Conservation (phyloP, 1,140 invertebrate species). For the Drosophila erecta region DNA sequence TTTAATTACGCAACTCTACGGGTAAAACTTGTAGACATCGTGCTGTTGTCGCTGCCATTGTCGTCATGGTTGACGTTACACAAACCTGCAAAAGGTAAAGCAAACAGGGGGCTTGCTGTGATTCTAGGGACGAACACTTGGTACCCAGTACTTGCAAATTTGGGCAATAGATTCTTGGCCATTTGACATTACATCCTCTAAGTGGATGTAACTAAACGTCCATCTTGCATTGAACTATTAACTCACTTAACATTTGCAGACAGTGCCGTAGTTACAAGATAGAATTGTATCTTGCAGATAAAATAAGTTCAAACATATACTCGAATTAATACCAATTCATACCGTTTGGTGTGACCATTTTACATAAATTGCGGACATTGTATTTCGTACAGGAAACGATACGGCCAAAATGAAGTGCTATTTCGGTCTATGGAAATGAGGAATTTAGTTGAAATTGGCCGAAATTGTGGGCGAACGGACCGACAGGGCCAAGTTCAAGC, state of each 20-base stretch:
- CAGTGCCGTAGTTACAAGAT: too few species aligned
- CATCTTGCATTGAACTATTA: too few species aligned
- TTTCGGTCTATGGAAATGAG: conserved; percentile 9
- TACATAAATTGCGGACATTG: conserved; percentile 5
- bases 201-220: too few species aligned
- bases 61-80: conserved; percentile 13
- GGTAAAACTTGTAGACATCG: conserved; percentile 53
- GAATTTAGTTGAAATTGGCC: conserved; percentile 1
- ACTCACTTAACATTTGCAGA: too few species aligned
- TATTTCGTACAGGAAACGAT: neutral
- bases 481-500: neutral
- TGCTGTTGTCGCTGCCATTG: conserved; percentile 36
- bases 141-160: neutral
- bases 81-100: conserved; percentile 51
- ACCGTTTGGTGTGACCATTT: neutral
- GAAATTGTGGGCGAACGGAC: neutral
- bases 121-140: neutral
- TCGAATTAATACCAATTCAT: neutral
- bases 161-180: too few species aligned
- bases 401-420: conserved; percentile 7
- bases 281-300: neutral
- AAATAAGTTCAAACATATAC: neutral
- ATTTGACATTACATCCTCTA: too few species aligned
- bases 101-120: neutral
- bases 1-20: conserved; percentile 68